Evolutionary conservation across 2,797 vertebrate genomes (phyloP), one percentile per base, ranked within the genome.

Genomic region (Rhadinocentrus ornatus): DNA sequence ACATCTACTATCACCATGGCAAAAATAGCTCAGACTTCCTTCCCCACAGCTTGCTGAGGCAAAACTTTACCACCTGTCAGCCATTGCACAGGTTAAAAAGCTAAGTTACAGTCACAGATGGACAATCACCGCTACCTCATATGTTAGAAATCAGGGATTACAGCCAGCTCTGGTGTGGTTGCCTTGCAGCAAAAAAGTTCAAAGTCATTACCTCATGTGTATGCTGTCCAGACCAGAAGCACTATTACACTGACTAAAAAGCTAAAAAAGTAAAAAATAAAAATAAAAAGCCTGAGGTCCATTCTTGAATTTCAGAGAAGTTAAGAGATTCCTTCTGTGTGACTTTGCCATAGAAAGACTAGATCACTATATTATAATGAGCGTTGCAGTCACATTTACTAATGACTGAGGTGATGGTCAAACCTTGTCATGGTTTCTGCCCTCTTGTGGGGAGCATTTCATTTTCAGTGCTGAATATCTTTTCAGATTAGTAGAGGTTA

Each of bases 51-150:
- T 46, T 82, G 48, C 77, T 62, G 74, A 82, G 62, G 76, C 72
- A 66, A 75, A 76, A 78, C 75, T 71, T 27, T 75, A 75, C 80
- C 90, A 88, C 86, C 90, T 92, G 91, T 87, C 86, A 89, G 68
- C 63, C 78, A 57, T 50, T 70, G 68, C 72, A 20, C 81, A 71
- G 83, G 86, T 89, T 90, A 78, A 84, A 77, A 70, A 85, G 69
- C 62, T 73, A 66, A 68, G 26, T 79, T 71, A 50, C 76, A 80
- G 78, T 81, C 84, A 85, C 85, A 88, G 72, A 86, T 46, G 82
- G 82, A 87, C 71, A 55, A 66, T 68, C 75, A 69, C 59, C 62
- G 35, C 69, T 82, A 55, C 69, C 77, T 88, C 84, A 86, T 90
- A 71, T 84, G 79, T 89, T 87, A 83, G 69, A 78, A 77, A 73